phyloP scores from a whole-genome alignment of 2,113 vertebrate genomes.

The Prunella himalayana region DNA sequence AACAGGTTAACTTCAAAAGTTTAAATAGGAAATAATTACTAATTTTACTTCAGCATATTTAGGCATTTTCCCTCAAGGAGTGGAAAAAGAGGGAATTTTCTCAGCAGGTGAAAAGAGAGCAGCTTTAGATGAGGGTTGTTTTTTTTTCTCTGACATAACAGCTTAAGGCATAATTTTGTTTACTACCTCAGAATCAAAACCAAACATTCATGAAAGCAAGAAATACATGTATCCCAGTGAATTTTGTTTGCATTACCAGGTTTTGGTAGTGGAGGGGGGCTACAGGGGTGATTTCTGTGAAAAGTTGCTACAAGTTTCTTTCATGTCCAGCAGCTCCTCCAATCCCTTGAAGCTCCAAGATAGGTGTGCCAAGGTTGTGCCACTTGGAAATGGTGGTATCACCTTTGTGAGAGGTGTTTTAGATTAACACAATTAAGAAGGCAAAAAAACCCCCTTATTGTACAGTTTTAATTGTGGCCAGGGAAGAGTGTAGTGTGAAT shows the following conservation, averaged over 20 bases:
- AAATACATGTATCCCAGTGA: neutral
- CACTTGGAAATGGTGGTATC: neutral
- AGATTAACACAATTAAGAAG: neutral
- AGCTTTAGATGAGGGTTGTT: neutral
- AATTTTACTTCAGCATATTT: neutral
- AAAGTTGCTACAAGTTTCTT: neutral
- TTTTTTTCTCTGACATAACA: neutral
- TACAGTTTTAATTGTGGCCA: rapidly evolving
- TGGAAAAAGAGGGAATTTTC: neutral
- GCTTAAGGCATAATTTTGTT: neutral
- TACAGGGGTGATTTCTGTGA: neutral
- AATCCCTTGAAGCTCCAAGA: neutral
- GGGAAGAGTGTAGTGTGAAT: neutral
- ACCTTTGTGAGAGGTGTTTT: neutral
- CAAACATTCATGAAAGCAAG: neutral
- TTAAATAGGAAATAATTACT: neutral
- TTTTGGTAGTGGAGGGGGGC: neutral
- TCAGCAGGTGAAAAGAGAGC: neutral
- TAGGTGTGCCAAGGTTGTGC: neutral
- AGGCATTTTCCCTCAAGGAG: neutral
- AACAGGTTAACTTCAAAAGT: neutral
- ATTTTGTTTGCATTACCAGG: neutral
- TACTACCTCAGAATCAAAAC: neutral
- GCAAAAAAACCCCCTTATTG: neutral
- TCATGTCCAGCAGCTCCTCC: neutral